Conservation (phyloP, 53 echinoderm and acorn worm genomes). For the Stichopus horrens region DNA sequence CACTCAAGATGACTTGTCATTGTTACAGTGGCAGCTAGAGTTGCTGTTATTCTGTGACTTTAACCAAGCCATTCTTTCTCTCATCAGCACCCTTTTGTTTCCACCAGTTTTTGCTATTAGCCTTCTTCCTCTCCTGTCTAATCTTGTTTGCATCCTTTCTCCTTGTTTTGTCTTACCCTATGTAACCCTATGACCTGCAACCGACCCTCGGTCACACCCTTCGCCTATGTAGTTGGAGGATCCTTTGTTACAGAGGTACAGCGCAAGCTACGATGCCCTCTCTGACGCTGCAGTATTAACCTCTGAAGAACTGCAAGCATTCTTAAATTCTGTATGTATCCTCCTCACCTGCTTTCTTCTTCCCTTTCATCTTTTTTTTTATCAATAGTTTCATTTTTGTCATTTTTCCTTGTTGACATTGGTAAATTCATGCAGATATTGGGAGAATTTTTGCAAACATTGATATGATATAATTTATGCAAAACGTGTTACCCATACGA, state of each 20-base stretch:
- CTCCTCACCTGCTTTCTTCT: neutral
- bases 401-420: slow-evolving; percentile 16
- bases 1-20: too few species aligned
- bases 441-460: too few species aligned
- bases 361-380: neutral
- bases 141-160: slow-evolving; percentile 31
- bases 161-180: neutral
- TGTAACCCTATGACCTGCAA: slow-evolving; percentile 20
- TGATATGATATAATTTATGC: too few species aligned
- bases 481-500: too few species aligned
- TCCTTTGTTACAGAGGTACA: slow-evolving; percentile 10
- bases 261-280: slow-evolving; percentile 22
- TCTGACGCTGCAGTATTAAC: slow-evolving; percentile 15
- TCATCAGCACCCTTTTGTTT: neutral
- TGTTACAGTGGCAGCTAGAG: too few species aligned
- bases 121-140: slow-evolving; percentile 4
- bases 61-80: neutral
- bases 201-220: neutral
- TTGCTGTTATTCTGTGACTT: too few species aligned
- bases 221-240: slow-evolving; percentile 2
- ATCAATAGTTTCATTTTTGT: neutral
- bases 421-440: neutral
- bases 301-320: slow-evolving; percentile 42
- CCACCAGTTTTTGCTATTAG: neutral
- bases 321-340: slow-evolving; percentile 42